Percentiles rank a stretch among this genome's conserved stretches.
Evolutionary conservation across 2,797 vertebrate species (phyloP).

Genomic region (Mareca strepera): DNA sequence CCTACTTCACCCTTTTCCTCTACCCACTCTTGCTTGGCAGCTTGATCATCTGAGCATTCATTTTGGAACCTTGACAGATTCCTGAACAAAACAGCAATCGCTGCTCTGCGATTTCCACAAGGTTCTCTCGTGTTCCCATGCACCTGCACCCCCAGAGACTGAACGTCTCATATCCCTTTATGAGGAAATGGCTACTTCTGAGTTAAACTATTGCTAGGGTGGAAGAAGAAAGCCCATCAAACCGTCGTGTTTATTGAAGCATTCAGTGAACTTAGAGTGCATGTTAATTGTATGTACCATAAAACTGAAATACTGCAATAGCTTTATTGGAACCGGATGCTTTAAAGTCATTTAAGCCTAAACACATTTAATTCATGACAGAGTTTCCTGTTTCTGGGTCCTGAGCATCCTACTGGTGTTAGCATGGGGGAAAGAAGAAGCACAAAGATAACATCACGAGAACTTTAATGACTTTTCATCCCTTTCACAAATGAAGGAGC

Average conservation of each 20-base stretch:
- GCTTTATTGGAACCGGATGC: background rate
- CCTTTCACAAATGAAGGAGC: background rate
- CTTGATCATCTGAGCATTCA: background rate
- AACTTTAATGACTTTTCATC: background rate
- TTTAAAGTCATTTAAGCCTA: background rate
- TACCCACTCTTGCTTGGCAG: slow-evolving; percentile 11
- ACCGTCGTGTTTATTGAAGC: background rate
- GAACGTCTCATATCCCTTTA: background rate
- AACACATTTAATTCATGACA: background rate
- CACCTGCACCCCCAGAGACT: background rate
- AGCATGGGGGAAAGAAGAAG: background rate
- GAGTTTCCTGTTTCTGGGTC: background rate
- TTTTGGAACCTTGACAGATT: background rate
- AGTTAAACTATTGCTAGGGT: background rate
- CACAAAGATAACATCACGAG: background rate
- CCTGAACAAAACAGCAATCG: background rate
- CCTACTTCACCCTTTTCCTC: background rate
- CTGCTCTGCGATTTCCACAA: background rate
- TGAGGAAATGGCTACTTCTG: background rate
- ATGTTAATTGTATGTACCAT: background rate
- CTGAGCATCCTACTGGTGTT: background rate
- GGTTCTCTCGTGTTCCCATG: background rate
- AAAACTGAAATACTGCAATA: background rate
- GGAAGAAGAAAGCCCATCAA: background rate
- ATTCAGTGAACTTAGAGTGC: background rate